Base-by-base conservation (phyloP, 2,113 vertebrate genomes). In the Oceanodroma tethys region DNA sequence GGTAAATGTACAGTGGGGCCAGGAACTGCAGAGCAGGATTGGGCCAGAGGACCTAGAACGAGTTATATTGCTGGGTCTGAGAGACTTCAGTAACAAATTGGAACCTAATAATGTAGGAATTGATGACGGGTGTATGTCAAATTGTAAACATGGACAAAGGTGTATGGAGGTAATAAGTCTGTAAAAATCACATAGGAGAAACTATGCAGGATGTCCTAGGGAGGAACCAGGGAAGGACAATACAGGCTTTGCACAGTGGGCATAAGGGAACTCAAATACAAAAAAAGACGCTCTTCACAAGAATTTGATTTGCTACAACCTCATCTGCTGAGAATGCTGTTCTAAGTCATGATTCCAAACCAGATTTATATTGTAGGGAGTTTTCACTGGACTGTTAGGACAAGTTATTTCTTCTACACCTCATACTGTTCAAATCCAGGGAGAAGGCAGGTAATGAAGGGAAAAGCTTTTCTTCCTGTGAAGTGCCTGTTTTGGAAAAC, bases 31-130 rank as follows among this genome's bases (percentile, higher is more conserved):
- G 20, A 53, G 4, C 7, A 80, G 16, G 6, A 2, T 1, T 71
- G 30, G 5, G 4, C 15, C 2, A 10, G 5, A 10, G 15, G 1
- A 19, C 3, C 2, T 15, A 9, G 10, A 53, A 42, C 5, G 16
- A 13, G 2, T 5, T 48, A 16, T 52, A 42, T 13, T 72, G 42
- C 7, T 50, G 13, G 2, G 4, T 38, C 25, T 53, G 18, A 47
- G 22, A 20, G 4, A 50, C 13, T 21, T 36, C 25, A 59, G 9
- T 58, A 62, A 76, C 10, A 32, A 67, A 62, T 14, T 58, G 29
- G 14, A 58, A 71, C 4, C 5, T 11, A 60, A 40, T 22, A 43
- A 22, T 22, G 6, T 38, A 62, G 13, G 11, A 58, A 26, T 13
- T 65, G 2, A 11, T 78, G 42, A 11, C 16, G 6, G 1, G 10